phyloP scores from a whole-genome alignment of 2,797 vertebrate species.

The Macropus fuliginosus region DNA sequence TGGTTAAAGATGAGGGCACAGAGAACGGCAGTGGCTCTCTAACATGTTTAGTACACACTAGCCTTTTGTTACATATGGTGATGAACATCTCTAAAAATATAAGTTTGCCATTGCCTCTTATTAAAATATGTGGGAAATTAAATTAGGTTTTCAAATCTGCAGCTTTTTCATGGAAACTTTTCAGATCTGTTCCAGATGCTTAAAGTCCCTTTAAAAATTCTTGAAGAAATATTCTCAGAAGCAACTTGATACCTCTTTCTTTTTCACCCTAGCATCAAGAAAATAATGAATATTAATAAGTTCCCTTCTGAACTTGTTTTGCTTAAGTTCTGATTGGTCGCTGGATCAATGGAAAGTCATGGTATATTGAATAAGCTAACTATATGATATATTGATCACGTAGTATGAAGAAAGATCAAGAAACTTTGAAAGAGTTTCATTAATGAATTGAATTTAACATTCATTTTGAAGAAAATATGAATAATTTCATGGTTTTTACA shows the following conservation, averaged over 20 bases:
- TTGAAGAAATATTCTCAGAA: conserved; percentile 59
- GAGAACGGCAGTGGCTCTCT: conserved; percentile 25
- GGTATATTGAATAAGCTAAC: not conserved
- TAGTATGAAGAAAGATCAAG: not conserved
- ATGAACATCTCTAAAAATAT: conserved; percentile 68
- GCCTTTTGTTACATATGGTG: conserved; percentile 61
- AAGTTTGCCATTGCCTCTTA: conserved; percentile 70
- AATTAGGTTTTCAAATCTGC: conserved; percentile 76
- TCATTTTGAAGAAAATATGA: conserved; percentile 34
- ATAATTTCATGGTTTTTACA: not conserved
- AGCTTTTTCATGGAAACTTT: conserved; percentile 65
- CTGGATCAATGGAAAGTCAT: not conserved
- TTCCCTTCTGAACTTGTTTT: conserved; percentile 53
- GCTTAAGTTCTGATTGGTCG: conserved; percentile 6
- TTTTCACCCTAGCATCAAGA: conserved; percentile 49
- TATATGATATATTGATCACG: not conserved
- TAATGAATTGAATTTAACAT: not conserved
- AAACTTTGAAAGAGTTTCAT: not conserved
- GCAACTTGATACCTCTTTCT: conserved; percentile 74
- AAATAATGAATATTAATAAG: conserved; percentile 69
- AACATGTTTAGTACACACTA: conserved; percentile 45
- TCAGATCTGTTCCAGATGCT: conserved; percentile 82
- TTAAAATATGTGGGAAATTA: conserved; percentile 77
- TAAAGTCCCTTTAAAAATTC: conserved; percentile 65
- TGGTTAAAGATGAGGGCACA: conserved; percentile 9